These are phyloP conservation scores for Patiria miniata DNA, from an alignment of 35 echinoderm and acorn worm genomes.

Conservation along the genomic window DNA sequence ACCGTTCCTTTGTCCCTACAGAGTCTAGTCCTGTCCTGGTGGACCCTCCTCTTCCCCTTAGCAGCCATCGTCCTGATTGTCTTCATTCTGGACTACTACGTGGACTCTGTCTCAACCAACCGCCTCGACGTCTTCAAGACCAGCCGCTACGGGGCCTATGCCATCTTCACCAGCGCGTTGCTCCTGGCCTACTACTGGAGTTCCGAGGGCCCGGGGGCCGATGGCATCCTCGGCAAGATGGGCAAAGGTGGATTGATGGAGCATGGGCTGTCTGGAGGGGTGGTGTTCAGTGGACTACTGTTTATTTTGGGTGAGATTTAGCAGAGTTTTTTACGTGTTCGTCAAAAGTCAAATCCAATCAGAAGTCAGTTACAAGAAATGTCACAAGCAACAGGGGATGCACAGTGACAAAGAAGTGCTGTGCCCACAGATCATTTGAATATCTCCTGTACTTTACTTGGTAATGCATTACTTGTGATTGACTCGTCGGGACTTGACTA, in stretches of 20 bases:
- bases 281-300: slow-evolving; percentile 74
- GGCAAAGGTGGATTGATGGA: slow-evolving; percentile 25
- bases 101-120: slow-evolving; percentile 75
- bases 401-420: too few relatives aligned
- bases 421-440: too few relatives aligned
- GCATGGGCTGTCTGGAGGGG: slow-evolving; percentile 85
- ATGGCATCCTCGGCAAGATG: slow-evolving; percentile 16
- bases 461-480: too few relatives aligned
- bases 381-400: too few relatives aligned
- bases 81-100: slow-evolving; percentile 93
- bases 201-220: not conserved
- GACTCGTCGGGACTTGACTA: too few relatives aligned
- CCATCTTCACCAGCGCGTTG: slow-evolving; percentile 61
- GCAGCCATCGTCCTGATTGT: slow-evolving; percentile 69
- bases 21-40: slow-evolving; percentile 69
- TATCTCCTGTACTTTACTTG: too few relatives aligned
- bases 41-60: slow-evolving; percentile 71
- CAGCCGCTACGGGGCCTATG: slow-evolving; percentile 67
- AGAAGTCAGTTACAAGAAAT: too few relatives aligned
- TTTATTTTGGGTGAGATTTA: slow-evolving; percentile 84
- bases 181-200: slow-evolving; percentile 62
- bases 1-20: slow-evolving; percentile 34
- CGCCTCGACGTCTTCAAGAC: slow-evolving; percentile 78
- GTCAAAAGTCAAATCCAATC: too few relatives aligned
- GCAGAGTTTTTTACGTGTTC: not conserved